phyloP scores from a whole-genome alignment of 1,140 invertebrate genomes.

The Lutraria rhynchaena region DNA sequence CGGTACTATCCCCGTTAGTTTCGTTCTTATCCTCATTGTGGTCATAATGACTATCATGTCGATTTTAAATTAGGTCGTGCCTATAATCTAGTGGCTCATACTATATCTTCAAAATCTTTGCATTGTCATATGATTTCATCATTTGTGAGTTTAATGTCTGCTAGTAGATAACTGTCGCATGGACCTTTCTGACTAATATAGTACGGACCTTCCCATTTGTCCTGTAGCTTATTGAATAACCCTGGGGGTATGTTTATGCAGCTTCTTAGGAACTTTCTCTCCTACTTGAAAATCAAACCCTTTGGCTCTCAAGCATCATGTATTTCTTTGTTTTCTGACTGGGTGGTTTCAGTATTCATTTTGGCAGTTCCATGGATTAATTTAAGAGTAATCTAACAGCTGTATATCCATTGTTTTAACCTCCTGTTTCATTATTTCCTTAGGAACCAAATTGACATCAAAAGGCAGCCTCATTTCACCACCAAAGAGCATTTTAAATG shows the following conservation, averaged over 20 bases:
- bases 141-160: constrained; percentile 13
- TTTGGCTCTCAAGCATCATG: constrained; percentile 22
- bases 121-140: constrained; percentile 1
- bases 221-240: constrained; percentile 17
- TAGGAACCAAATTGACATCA: constrained; percentile 25
- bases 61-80: not conserved
- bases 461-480: constrained; percentile 41
- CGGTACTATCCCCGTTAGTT: not conserved
- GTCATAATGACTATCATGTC: not conserved
- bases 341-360: not conserved
- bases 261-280: not conserved
- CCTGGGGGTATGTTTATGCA: constrained; percentile 21
- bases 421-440: constrained; percentile 10
- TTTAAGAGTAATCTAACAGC: constrained; percentile 19
- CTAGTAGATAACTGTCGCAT: not conserved
- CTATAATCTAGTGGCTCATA: constrained; percentile 14
- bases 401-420: constrained; percentile 17
- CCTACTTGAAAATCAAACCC: not conserved
- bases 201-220: constrained; percentile 35
- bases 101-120: constrained; percentile 38
- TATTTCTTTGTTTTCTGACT: constrained; percentile 23
- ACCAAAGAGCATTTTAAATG: constrained; percentile 41
- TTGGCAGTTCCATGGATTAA: not conserved
- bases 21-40: not conserved
- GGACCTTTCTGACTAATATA: constrained; percentile 13